Percentiles rank a stretch among this genome's conserved stretches.
Evolutionary conservation across 2,113 vertebrate species (phyloP).

Genomic region (Phrynocephalus versicolor): DNA sequence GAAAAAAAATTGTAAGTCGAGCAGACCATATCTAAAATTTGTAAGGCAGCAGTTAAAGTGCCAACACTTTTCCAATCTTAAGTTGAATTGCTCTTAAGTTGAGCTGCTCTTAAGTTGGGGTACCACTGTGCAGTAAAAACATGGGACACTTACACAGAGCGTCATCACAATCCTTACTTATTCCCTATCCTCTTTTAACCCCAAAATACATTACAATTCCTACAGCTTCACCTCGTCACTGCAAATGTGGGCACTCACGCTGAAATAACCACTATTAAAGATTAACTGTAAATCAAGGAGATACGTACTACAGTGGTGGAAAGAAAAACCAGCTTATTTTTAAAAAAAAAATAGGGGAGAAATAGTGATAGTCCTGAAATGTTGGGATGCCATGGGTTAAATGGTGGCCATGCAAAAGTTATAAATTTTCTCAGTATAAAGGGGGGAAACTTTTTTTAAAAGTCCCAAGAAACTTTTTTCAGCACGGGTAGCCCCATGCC

Average conservation of each 20-base stretch:
- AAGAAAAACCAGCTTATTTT: not conserved
- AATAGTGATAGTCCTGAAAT: not conserved
- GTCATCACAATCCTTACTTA: not conserved
- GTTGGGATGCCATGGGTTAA: not conserved
- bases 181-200: not conserved
- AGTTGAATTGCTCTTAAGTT: no score
- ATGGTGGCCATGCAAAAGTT: not conserved
- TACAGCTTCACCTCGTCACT: not conserved
- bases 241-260: not conserved
- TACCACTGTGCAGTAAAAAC: no score
- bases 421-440: not conserved
- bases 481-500: not conserved
- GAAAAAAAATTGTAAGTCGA: no score
- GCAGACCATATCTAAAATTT: no score
- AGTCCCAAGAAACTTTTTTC: not conserved
- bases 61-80: no score
- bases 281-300: not conserved
- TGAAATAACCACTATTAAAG: not conserved
- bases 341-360: not conserved
- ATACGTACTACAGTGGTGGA: not conserved
- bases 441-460: not conserved
- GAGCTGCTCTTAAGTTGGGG: no score
- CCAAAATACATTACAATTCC: not conserved
- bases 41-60: no score
- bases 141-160: not conserved